Conservation (phyloP, 2,888 invertebrate genomes). For the Eurois occulta region DNA sequence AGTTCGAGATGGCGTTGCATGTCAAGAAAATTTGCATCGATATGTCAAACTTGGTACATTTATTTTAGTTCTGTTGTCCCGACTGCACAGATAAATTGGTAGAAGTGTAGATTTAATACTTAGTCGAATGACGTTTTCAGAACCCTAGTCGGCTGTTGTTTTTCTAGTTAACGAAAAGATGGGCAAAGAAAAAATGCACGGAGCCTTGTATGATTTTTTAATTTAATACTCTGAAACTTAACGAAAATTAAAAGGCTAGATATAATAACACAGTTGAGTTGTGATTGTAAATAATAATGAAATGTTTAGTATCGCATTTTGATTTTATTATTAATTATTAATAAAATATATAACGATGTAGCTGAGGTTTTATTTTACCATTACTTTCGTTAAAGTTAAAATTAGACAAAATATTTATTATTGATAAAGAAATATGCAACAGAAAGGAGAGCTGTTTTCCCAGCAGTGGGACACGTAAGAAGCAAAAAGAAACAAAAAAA, state of each 20-base stretch:
- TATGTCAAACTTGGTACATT: too few species aligned
- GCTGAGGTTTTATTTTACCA: slow-evolving; percentile 27
- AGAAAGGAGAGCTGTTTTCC: too few species aligned
- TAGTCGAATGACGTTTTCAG: background rate
- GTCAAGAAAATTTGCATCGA: too few species aligned
- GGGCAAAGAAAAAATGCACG: background rate
- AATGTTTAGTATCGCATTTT: slow-evolving; percentile 54
- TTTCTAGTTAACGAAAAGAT: background rate
- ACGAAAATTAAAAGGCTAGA: slow-evolving; percentile 21
- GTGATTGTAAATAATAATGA: slow-evolving; percentile 70
- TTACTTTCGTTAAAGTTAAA: too few species aligned
- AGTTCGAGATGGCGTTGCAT: too few species aligned
- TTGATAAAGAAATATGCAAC: too few species aligned
- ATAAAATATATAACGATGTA: slow-evolving; percentile 57
- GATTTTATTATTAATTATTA: slow-evolving; percentile 59
- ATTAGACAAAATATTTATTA: too few species aligned
- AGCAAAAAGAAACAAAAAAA: too few species aligned
- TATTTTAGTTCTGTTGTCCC: too few species aligned
- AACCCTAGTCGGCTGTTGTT: background rate
- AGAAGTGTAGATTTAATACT: background rate
- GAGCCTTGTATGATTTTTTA: background rate
- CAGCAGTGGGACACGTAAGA: too few species aligned
- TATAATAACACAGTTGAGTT: slow-evolving; percentile 62
- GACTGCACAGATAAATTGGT: too few species aligned
- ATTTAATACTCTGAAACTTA: slow-evolving; percentile 4